Conservation (phyloP, 2,888 invertebrate species). For the Apotomis betuletana region DNA sequence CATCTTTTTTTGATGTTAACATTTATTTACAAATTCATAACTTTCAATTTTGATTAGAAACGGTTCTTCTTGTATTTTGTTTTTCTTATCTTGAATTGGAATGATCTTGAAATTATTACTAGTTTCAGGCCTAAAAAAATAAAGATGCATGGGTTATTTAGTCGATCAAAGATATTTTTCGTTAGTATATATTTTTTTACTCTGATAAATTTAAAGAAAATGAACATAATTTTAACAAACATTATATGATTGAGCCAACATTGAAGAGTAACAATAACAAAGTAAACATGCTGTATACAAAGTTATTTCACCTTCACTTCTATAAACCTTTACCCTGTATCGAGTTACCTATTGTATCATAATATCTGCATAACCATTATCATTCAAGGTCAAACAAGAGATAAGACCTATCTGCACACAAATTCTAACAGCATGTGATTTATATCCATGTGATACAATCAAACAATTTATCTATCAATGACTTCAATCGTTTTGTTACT, state of each 20-base stretch:
- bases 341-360: constrained; percentile 34
- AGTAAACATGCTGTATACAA: neutral
- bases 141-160: neutral
- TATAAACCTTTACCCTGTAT: constrained; percentile 34
- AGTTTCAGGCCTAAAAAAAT: constrained; percentile 2
- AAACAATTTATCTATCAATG: constrained; percentile 33
- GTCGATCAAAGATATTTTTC: neutral
- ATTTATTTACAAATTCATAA: too few species aligned
- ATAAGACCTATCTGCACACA: constrained; percentile 19
- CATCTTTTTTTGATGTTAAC: too few species aligned
- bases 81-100: neutral
- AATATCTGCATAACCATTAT: constrained; percentile 33
- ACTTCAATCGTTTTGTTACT: constrained; percentile 10
- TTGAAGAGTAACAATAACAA: neutral
- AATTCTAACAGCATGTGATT: constrained; percentile 34
- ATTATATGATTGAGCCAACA: neutral
- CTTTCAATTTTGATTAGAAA: too few species aligned
- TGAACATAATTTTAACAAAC: neutral
- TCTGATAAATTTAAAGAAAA: neutral
- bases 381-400: constrained; percentile 41
- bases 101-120: neutral
- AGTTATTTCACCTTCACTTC: constrained; percentile 14
- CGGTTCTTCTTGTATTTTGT: neutral
- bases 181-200: neutral
- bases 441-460: constrained; percentile 28